Conservation (phyloP, 1,140 invertebrate genomes). For the Antheraea mylitta region DNA sequence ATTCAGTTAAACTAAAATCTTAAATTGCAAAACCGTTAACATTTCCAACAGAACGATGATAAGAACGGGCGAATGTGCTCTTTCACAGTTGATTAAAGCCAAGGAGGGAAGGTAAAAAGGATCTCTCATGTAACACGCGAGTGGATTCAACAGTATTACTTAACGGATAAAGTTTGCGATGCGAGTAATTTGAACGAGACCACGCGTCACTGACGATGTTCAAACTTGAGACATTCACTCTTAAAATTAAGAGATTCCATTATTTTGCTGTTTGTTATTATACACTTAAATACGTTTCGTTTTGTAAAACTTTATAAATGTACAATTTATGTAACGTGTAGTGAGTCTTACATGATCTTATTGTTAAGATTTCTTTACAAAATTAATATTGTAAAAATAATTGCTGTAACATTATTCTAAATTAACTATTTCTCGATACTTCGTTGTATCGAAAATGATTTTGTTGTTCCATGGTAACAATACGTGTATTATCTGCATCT, state of each 20-base stretch:
- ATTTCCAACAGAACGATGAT: neutral
- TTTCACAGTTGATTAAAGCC: neutral
- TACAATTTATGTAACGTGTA: no score
- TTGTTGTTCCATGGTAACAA: no score
- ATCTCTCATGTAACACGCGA: neutral
- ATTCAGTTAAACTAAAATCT: neutral
- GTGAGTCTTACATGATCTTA: no score
- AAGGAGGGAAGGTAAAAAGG: neutral
- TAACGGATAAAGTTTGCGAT: neutral
- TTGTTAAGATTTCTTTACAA: no score
- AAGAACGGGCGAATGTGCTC: neutral
- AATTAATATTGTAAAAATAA: no score
- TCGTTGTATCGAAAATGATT: no score
- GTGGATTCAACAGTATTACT: neutral
- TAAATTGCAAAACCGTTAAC: neutral
- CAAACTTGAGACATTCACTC: neutral
- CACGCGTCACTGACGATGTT: neutral
- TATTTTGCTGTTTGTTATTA: no score
- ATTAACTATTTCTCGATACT: no score
- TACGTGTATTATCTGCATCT: no score
- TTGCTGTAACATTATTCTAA: no score
- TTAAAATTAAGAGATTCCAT: neutral
- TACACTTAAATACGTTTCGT: no score
- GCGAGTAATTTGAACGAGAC: constrained; percentile 11
- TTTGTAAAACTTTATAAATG: no score